These are phyloP conservation scores for Scaeva pyrastri DNA, from an alignment of 2,888 invertebrate species.

Conservation along the genomic window DNA sequence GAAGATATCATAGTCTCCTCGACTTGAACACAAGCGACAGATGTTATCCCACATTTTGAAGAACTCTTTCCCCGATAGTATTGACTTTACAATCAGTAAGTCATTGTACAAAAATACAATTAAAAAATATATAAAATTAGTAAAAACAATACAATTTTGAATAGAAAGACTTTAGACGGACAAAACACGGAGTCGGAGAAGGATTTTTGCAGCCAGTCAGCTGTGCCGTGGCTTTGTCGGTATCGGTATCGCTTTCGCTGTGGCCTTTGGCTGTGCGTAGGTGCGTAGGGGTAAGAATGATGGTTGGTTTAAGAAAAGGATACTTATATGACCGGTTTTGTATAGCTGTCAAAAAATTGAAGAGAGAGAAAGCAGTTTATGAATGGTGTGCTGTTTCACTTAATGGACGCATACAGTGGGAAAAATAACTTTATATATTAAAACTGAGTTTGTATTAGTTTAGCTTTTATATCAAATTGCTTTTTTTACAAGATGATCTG, in stretches of 20 bases:
- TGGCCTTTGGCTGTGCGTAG: not conserved
- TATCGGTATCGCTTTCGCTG: no score
- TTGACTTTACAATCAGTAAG: conserved; percentile 19
- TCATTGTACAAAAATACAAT: conserved; percentile 39
- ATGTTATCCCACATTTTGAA: conserved; percentile 80
- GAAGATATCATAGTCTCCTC: conserved; percentile 82
- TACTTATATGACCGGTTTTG: no score
- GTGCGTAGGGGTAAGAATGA: not conserved
- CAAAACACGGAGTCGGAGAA: conserved; percentile 17
- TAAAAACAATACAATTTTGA: conserved; percentile 20
- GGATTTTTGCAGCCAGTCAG: conserved; percentile 40
- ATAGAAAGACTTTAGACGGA: conserved; percentile 28
- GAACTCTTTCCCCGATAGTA: not conserved
- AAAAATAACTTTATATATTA: no score
- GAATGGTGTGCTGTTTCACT: not conserved
- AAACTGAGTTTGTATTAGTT: no score
- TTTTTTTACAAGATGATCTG: no score
- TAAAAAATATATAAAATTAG: conserved; percentile 35
- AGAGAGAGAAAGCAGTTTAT: not conserved
- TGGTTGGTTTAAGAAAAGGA: not conserved
- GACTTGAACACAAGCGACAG: conserved; percentile 83
- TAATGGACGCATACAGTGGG: not conserved
- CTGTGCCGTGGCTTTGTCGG: conserved; percentile 34
- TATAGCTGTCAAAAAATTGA: not conserved
- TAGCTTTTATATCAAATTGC: no score